Percentiles rank a stretch among this genome's conserved stretches.
These are phyloP conservation scores for Drosophila anceps DNA, from an alignment of 2,888 invertebrate genomes.

Conservation along the genomic window DNA sequence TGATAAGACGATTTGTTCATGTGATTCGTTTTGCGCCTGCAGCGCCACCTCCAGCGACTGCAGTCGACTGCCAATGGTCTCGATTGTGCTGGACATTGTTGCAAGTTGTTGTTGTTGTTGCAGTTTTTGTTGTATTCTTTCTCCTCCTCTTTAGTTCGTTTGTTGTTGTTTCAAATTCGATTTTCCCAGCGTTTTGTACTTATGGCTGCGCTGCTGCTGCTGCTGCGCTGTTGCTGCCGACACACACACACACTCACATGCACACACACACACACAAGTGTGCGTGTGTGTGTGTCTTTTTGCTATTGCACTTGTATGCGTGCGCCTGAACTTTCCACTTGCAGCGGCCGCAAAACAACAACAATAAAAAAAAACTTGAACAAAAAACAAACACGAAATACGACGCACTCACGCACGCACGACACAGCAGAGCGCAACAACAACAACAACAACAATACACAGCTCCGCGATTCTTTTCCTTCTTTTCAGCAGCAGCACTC, in stretches of 20 bases:
- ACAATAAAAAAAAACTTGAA: conserved; percentile 34
- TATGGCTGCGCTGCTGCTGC: too few relatives aligned
- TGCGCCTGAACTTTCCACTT: conserved; percentile 59
- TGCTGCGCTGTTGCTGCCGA: conserved; percentile 39
- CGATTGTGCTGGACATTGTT: conserved; percentile 70
- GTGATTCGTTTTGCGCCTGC: conserved; percentile 86
- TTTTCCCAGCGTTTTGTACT: conserved; percentile 67
- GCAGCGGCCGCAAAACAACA: conserved; percentile 43
- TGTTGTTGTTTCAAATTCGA: conserved; percentile 48
- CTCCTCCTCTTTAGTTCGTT: conserved; percentile 10
- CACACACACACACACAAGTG: conserved; percentile 33
- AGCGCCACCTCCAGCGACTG: conserved; percentile 93
- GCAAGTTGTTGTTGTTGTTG: not conserved
- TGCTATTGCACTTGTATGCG: conserved; percentile 44
- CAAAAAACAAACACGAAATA: conserved; percentile 42
- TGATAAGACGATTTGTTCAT: conserved; percentile 84
- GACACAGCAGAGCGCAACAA: conserved; percentile 39
- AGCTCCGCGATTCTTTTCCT: conserved; percentile 58
- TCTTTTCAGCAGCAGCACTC: conserved; percentile 33
- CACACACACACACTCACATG: conserved; percentile 34
- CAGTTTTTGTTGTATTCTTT: not conserved
- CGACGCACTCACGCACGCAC: conserved; percentile 44
- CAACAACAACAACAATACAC: conserved; percentile 36
- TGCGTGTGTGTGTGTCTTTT: conserved; percentile 35
- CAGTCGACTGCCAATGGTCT: conserved; percentile 89